Percentiles rank a stretch among this genome's conserved stretches.
phyloP scores from a whole-genome alignment of 2,888 invertebrate species.

The Drosophila quinaria region DNA sequence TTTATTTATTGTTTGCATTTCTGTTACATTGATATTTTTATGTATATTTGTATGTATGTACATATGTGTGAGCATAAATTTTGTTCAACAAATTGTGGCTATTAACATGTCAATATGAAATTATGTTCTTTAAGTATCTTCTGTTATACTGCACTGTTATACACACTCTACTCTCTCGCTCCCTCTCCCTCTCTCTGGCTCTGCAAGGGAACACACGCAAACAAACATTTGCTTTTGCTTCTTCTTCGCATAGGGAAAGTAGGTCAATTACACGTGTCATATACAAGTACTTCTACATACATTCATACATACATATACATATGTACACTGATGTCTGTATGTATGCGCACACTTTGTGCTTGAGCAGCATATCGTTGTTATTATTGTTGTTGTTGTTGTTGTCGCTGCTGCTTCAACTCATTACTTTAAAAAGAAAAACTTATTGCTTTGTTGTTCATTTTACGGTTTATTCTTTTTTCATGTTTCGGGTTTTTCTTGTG shows the following conservation, averaged over 20 bases:
- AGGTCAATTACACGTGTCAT: conserved; percentile 84
- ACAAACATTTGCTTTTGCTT: conserved; percentile 37
- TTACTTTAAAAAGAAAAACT: conserved; percentile 43
- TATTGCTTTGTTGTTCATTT: conserved; percentile 28
- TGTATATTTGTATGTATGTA: not conserved
- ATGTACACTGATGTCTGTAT: not conserved
- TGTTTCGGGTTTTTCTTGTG: conserved; percentile 18
- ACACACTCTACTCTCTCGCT: not conserved
- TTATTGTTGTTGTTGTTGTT: conserved; percentile 21
- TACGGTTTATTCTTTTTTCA: conserved; percentile 3
- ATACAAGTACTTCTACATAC: conserved; percentile 40
- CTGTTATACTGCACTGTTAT: conserved; percentile 30
- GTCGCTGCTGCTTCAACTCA: conserved; percentile 3
- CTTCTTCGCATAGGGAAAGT: conserved; percentile 80
- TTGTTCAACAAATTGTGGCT: conserved; percentile 53
- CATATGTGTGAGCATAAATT: conserved; percentile 22
- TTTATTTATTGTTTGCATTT: conserved; percentile 8
- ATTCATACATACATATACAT: conserved; percentile 4
- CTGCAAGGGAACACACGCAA: conserved; percentile 10
- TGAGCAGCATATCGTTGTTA: conserved; percentile 37
- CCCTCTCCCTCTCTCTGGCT: conserved; percentile 2
- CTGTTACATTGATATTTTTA: conserved; percentile 3
- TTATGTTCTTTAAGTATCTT: no score
- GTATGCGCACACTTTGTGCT: conserved; percentile 48
- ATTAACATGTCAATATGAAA: conserved; percentile 53